Conservation (phyloP, 1,140 invertebrate genomes). For the Aphelenchoides besseyi region DNA sequence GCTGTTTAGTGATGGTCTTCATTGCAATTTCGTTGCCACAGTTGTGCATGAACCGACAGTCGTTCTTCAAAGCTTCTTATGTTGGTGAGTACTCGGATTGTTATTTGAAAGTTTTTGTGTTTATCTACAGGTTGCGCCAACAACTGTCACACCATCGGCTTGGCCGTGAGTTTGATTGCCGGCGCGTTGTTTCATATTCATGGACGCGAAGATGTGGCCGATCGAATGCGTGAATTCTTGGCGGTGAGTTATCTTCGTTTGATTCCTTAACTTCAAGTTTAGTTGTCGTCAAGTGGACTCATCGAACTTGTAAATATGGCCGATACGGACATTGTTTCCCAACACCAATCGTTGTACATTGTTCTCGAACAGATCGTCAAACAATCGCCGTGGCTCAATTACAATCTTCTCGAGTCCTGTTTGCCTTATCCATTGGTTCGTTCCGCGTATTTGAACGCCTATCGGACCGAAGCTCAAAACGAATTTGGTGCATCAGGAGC, state of each 20-base stretch:
- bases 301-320: constrained; percentile 48
- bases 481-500: constrained; percentile 5
- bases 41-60: constrained; percentile 82
- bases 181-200: constrained; percentile 90
- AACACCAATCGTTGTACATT: constrained; percentile 56
- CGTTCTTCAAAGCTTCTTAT: constrained; percentile 73
- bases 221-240: constrained; percentile 95
- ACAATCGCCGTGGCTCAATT: constrained; percentile 53
- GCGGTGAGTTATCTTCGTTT: constrained; percentile 68
- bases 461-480: constrained; percentile 36
- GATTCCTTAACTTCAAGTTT: constrained; percentile 26
- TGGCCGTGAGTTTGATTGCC: constrained; percentile 93
- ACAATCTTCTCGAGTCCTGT: constrained; percentile 55
- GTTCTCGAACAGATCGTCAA: constrained; percentile 56
- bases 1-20: constrained; percentile 96
- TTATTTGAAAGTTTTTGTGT: constrained; percentile 7
- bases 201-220: constrained; percentile 88
- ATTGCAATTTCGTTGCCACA: constrained; percentile 95
- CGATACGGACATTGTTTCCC: constrained; percentile 32
- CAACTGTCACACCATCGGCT: constrained; percentile 94
- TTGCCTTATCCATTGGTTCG: constrained; percentile 59
- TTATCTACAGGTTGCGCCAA: constrained; percentile 67
- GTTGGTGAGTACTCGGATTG: constrained; percentile 69
- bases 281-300: constrained; percentile 58
- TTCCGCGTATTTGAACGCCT: constrained; percentile 54